Conservation (phyloP, 2,113 vertebrate genomes). For the Hemiprocne comata region DNA sequence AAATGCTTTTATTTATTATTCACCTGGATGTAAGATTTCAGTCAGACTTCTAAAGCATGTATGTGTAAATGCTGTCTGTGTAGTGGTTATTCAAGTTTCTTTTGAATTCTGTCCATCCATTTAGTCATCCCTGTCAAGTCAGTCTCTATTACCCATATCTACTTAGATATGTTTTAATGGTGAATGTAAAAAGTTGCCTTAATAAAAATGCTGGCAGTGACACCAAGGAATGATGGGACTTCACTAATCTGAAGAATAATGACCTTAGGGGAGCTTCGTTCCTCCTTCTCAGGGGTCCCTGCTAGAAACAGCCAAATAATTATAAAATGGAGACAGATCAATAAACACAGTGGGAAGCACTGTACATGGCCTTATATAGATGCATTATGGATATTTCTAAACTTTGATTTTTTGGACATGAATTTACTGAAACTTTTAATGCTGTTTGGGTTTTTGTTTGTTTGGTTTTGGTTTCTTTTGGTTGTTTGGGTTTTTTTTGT, state of each 20-base stretch:
- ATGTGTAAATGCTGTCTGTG: conserved; percentile 25
- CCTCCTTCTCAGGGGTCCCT: background rate
- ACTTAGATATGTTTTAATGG: conserved; percentile 7
- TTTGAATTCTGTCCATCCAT: conserved; percentile 6
- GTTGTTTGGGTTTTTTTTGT: background rate
- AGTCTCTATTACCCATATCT: background rate
- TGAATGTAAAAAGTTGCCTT: conserved; percentile 3
- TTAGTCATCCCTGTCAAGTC: conserved; percentile 33
- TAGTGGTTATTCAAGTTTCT: background rate
- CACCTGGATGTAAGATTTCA: conserved; percentile 35
- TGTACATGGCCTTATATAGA: conserved; percentile 17
- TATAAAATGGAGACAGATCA: background rate
- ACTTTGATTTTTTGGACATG: background rate
- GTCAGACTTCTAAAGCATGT: conserved; percentile 5
- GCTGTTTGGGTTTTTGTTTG: background rate
- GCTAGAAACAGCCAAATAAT: conserved; percentile 35
- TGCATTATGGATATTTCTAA: background rate
- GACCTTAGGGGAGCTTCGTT: conserved; percentile 24
- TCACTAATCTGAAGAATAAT: conserved; percentile 25
- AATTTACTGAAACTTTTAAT: conserved; percentile 1
- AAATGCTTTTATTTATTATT: conserved; percentile 65
- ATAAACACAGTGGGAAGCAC: conserved; percentile 19
- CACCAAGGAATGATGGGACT: conserved; percentile 27
- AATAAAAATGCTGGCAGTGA: conserved; percentile 26
- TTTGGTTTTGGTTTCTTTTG: too few species aligned